Evolutionary conservation across 2,888 invertebrate genomes (phyloP), one percentile per base, ranked within the genome.

Genomic region (Folsomia manolachei): DNA sequence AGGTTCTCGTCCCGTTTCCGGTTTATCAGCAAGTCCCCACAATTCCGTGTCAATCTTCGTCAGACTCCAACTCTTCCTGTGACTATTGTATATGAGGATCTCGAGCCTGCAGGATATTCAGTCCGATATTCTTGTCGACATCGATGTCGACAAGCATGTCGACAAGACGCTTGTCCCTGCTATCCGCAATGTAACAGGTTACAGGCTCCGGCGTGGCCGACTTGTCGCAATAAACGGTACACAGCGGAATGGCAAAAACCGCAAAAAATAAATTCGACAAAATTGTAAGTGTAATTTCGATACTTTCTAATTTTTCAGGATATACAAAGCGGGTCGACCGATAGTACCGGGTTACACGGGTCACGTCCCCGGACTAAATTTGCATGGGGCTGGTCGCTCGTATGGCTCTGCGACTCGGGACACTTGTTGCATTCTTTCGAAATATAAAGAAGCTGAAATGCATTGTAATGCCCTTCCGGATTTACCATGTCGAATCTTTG

Each of bases 381-480:
- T 71, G 11, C 74, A 77, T 53, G 74, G 75, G 1, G 80, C 80
- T 4, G 80, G 76, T 0, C 63, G 80, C 14, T 78, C 77, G 14
- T 74, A 71, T 72, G 78, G 80, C 4, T 71, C 76, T 25, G 80
- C 80, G 1, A 78, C 75, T 60, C 70, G 74, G 51, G 80, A 78
- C 27, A 80, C 78, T 27, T 71, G 76, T n/a, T 78, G 76, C 51
- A 68, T 75, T 19, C 68, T 73, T 60, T 70, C 75, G 0, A 73
- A 78, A 64, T 78, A 76, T 76, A 65, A 66, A 0, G 70, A 72
- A 18, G 73, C 71, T 53, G n/a, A n/a, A n/a, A n/a, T n/a, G n/a
- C n/a, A n/a, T n/a, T n/a, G n/a, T n/a, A n/a, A n/a, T n/a, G n/a
- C n/a, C n/a, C 74, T 71, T 66, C 71, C 74, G 2, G 25, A 63